Percentiles rank a stretch among this genome's conserved stretches.
Conservation (phyloP, 2,797 vertebrate species). For the Chrosomus eos region DNA sequence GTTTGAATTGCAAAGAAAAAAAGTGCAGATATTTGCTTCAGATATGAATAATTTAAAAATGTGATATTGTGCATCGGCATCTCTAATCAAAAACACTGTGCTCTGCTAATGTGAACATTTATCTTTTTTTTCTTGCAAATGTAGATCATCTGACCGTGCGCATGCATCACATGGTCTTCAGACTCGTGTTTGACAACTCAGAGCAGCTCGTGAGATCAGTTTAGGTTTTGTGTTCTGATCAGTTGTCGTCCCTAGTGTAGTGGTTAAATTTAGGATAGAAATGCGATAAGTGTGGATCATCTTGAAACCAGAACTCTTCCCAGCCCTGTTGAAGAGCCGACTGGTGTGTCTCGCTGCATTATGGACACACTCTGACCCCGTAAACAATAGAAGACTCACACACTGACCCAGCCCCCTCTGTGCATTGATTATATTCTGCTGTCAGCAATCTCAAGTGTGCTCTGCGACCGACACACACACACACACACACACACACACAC, state of each 20-base stretch:
- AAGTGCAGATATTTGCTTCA: background rate
- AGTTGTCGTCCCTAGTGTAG: background rate
- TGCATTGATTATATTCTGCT: constrained; percentile 71
- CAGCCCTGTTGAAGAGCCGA: constrained; percentile 44
- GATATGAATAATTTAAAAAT: background rate
- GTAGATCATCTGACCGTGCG: background rate
- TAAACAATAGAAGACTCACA: constrained; percentile 70
- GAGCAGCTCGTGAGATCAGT: background rate
- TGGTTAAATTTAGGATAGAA: constrained; percentile 30
- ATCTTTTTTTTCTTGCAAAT: background rate
- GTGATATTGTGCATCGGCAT: background rate
- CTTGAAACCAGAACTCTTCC: constrained; percentile 66
- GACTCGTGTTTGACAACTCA: background rate
- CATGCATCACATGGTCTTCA: background rate
- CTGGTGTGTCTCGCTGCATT: constrained; percentile 41
- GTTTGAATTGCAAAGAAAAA: no score
- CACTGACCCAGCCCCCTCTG: constrained; percentile 62
- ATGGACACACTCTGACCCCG: constrained; percentile 46
- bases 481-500: constrained; percentile 3
- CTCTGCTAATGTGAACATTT: background rate
- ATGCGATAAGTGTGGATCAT: constrained; percentile 56
- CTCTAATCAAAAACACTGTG: background rate
- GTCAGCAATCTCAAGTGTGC: constrained; percentile 55
- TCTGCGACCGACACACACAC: background rate
- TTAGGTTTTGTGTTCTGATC: background rate